Conservation (phyloP, 2,888 invertebrate species). For the Phrixothrix hirtus region DNA sequence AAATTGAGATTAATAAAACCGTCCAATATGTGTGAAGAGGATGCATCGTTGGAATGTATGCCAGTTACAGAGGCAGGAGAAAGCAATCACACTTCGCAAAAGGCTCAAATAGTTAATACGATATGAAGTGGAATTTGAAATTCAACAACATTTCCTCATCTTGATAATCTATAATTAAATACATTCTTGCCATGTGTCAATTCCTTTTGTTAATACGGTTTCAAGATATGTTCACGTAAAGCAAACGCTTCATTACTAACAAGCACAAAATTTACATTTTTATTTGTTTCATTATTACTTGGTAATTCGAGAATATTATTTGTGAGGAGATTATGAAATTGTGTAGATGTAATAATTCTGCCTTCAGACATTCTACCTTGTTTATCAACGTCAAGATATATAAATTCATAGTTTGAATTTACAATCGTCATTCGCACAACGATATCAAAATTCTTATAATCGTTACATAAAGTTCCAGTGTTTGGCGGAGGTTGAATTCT, state of each 20-base stretch:
- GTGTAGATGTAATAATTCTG: constrained; percentile 30
- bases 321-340: constrained; percentile 22
- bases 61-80: no score
- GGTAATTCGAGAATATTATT: constrained; percentile 21
- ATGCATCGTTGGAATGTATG: no score
- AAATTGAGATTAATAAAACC: no score
- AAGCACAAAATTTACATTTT: constrained; percentile 30
- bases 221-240: constrained; percentile 25
- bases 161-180: constrained; percentile 32
- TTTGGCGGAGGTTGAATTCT: constrained; percentile 32
- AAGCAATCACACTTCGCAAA: no score
- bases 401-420: constrained; percentile 30
- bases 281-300: constrained; percentile 15
- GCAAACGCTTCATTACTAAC: constrained; percentile 23
- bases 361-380: constrained; percentile 35
- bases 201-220: constrained; percentile 23
- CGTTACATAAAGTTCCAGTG: constrained; percentile 39
- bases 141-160: constrained; percentile 27
- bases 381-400: constrained; percentile 27
- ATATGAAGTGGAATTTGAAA: no score
- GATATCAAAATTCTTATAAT: constrained; percentile 40
- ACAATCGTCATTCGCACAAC: constrained; percentile 32
- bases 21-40: no score
- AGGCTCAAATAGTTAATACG: no score
- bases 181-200: constrained; percentile 26